phyloP scores from a whole-genome alignment of 2,113 vertebrate genomes.

The Antechinus flavipes region DNA sequence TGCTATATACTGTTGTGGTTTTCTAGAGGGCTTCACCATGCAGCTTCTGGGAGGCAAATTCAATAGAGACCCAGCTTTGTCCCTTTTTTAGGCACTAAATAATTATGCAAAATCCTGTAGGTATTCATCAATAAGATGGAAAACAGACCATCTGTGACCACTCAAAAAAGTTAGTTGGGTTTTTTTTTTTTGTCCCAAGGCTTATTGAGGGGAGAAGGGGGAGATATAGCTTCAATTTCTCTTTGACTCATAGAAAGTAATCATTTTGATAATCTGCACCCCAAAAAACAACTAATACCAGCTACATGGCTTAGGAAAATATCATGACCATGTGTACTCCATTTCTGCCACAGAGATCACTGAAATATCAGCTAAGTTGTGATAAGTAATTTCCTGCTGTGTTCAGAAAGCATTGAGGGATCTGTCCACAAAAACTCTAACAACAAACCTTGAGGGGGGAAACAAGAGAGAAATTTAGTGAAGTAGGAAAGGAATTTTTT shows the following conservation, averaged over 20 bases:
- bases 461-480: not conserved
- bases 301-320: conserved; percentile 14
- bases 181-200: not conserved
- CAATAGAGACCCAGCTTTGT: not conserved
- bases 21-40: not conserved
- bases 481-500: not conserved
- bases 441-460: not conserved
- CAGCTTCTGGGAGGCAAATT: not conserved
- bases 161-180: not conserved
- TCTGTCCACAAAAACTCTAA: not conserved
- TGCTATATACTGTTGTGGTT: not conserved
- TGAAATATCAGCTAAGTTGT: conserved; percentile 25
- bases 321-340: not conserved
- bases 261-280: conserved; percentile 28
- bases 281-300: not conserved
- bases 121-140: not conserved
- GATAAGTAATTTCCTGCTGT: conserved; percentile 42
- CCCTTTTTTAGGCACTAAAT: not conserved
- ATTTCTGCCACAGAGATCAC: conserved; percentile 28
- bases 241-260: conserved; percentile 24
- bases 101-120: not conserved
- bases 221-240: not conserved
- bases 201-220: not conserved
- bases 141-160: not conserved
- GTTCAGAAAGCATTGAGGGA: not conserved